Conservation (phyloP, 2,888 invertebrate genomes). For the Dioctria linearis region DNA sequence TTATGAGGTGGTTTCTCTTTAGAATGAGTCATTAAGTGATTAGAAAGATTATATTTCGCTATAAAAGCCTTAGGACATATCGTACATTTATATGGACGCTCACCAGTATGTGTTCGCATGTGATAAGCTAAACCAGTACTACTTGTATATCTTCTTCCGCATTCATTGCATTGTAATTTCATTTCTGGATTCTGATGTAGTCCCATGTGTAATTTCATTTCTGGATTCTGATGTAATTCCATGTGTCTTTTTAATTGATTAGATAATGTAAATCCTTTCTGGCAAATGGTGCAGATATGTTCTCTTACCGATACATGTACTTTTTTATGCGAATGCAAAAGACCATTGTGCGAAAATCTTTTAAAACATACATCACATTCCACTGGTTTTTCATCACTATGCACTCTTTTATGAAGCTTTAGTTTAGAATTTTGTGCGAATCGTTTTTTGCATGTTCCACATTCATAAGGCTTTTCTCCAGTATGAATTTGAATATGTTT, state of each 20-base stretch:
- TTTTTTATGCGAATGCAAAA: conserved; percentile 51
- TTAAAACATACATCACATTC: conserved; percentile 49
- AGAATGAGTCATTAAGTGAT: conserved; percentile 53
- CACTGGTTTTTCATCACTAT: conserved; percentile 43
- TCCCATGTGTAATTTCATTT: conserved; percentile 46
- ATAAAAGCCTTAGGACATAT: conserved; percentile 49
- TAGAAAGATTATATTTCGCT: conserved; percentile 44
- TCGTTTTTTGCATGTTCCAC: conserved; percentile 20
- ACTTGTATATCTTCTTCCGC: conserved; percentile 50
- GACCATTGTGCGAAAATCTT: conserved; percentile 43
- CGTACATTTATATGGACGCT: conserved; percentile 46
- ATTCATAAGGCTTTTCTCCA: conserved; percentile 43
- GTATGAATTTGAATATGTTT: conserved; percentile 2
- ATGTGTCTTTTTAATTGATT: conserved; percentile 50
- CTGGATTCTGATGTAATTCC: conserved; percentile 29
- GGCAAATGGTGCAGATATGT: conserved; percentile 48
- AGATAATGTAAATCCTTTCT: conserved; percentile 40
- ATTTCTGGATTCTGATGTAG: conserved; percentile 37
- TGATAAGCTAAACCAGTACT: conserved; percentile 52
- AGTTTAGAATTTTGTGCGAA: conserved; percentile 42
- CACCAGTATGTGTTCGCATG: conserved; percentile 49
- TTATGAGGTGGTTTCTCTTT: conserved; percentile 46
- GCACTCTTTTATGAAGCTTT: conserved; percentile 47
- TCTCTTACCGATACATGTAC: conserved; percentile 48
- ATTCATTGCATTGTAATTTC: conserved; percentile 53